Conservation (phyloP, 2,888 invertebrate species). For the Lymantria monacha region DNA sequence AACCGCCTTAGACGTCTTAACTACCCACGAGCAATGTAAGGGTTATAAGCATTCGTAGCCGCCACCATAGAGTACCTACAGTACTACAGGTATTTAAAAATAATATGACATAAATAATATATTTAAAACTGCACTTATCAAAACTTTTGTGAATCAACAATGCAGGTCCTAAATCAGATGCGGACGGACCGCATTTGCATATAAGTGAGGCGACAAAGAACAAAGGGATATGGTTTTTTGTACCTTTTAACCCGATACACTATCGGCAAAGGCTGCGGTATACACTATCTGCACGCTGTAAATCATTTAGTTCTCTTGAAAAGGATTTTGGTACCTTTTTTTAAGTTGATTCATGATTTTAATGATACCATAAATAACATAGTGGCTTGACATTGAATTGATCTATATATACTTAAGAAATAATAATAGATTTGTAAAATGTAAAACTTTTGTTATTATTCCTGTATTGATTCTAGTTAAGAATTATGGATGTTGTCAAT, state of each 20-base stretch:
- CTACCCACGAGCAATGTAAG: too few species aligned
- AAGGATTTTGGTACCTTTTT: constrained; percentile 31
- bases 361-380: constrained; percentile 25
- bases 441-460: too few species aligned
- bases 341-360: constrained; percentile 31
- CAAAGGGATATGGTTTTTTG: constrained; percentile 56
- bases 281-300: constrained; percentile 59
- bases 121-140: constrained; percentile 40
- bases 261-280: constrained; percentile 62
- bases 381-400: background rate
- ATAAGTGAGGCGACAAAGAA: constrained; percentile 76
- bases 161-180: constrained; percentile 68
- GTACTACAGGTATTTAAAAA: too few species aligned
- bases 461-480: too few species aligned
- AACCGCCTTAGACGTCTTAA: too few species aligned
- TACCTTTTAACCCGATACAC: constrained; percentile 55
- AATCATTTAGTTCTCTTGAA: constrained; percentile 53
- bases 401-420: background rate
- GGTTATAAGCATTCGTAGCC: too few species aligned
- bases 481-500: too few species aligned
- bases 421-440: too few species aligned
- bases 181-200: constrained; percentile 68
- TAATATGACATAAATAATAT: too few species aligned
- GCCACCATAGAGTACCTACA: too few species aligned
- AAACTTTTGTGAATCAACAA: constrained; percentile 63